These are phyloP conservation scores for Balaenoptera acutorostrata DNA, from an alignment of 2,113 vertebrate genomes.

Conservation along the genomic window DNA sequence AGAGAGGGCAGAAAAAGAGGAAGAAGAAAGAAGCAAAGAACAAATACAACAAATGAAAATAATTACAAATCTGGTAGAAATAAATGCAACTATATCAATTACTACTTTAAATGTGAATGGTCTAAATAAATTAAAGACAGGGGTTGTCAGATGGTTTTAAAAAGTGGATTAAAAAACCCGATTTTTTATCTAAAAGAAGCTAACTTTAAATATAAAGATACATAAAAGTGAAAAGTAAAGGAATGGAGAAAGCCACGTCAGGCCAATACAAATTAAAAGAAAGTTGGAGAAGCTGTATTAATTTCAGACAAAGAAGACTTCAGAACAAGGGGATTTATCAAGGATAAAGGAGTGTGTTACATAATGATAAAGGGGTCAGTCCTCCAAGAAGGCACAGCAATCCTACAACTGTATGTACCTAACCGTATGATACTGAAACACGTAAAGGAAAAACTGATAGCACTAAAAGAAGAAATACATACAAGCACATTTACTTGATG, in stretches of 20 bases:
- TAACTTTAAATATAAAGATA: neutral
- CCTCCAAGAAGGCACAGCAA: neutral
- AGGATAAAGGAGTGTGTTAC: accelerated
- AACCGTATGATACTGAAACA: accelerated
- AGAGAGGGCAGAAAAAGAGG: neutral
- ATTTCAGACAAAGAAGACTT: neutral
- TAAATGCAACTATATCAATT: neutral
- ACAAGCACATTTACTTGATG: neutral
- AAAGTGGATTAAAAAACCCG: neutral
- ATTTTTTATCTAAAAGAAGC: neutral
- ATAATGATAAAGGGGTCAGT: accelerated
- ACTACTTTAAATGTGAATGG: neutral
- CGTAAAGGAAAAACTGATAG: neutral
- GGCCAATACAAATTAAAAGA: neutral
- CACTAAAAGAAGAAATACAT: too few species aligned
- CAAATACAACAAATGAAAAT: neutral
- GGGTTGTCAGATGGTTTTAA: neutral
- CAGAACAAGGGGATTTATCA: neutral
- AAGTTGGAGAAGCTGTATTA: neutral
- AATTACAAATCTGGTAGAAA: neutral
- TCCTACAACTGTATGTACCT: accelerated
- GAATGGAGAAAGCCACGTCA: neutral
- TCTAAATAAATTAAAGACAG: neutral
- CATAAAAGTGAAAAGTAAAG: neutral
- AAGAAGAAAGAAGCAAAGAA: neutral